A percentile compares a stretch with the other conserved stretches of the same genome.
Conservation (phyloP, 2,888 invertebrate species). For the Drosophila kambysellisi region DNA sequence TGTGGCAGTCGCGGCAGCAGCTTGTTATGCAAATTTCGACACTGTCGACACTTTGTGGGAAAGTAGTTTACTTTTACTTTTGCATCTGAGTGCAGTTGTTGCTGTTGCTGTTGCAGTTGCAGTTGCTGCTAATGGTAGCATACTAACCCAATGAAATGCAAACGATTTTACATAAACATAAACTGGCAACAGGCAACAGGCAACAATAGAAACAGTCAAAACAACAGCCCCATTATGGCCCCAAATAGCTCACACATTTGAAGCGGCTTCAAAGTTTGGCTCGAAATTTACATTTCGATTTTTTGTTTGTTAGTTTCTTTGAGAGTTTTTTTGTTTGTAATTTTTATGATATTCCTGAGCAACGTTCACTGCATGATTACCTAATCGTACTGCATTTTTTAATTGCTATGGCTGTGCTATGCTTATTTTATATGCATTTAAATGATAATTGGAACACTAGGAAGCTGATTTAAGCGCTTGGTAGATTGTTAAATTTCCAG, state of each 20-base stretch:
- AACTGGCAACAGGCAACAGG: background rate
- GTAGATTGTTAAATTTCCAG: slow-evolving; percentile 4
- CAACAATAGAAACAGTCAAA: background rate
- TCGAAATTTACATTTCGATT: slow-evolving; percentile 37
- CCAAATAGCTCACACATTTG: slow-evolving; percentile 10
- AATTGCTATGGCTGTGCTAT: slow-evolving; percentile 31
- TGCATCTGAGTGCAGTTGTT: slow-evolving; percentile 25
- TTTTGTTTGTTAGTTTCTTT: background rate
- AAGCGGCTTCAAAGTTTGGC: slow-evolving; percentile 33
- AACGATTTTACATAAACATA: slow-evolving; percentile 25
- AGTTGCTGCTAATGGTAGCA: slow-evolving; percentile 30
- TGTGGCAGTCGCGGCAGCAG: slow-evolving; percentile 17
- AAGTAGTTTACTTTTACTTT: slow-evolving; percentile 76
- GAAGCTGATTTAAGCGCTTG: slow-evolving; percentile 27
- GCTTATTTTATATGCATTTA: slow-evolving; percentile 35
- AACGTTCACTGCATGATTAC: slow-evolving; percentile 54
- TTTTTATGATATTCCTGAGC: slow-evolving; percentile 46
- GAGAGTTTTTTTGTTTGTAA: slow-evolving; percentile 19
- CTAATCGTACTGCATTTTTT: slow-evolving; percentile 61
- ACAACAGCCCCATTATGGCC: slow-evolving; percentile 29
- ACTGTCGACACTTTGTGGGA: slow-evolving; percentile 34
- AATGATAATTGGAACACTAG: slow-evolving; percentile 46
- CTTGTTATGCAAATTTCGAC: slow-evolving; percentile 64
- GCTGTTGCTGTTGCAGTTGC: slow-evolving; percentile 7
- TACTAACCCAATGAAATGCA: slow-evolving; percentile 59